A percentile compares a stretch with the other conserved stretches of the same genome.
Evolutionary conservation across 1,140 invertebrate genomes (phyloP).

Genomic region (Drosophila ercepeae): DNA sequence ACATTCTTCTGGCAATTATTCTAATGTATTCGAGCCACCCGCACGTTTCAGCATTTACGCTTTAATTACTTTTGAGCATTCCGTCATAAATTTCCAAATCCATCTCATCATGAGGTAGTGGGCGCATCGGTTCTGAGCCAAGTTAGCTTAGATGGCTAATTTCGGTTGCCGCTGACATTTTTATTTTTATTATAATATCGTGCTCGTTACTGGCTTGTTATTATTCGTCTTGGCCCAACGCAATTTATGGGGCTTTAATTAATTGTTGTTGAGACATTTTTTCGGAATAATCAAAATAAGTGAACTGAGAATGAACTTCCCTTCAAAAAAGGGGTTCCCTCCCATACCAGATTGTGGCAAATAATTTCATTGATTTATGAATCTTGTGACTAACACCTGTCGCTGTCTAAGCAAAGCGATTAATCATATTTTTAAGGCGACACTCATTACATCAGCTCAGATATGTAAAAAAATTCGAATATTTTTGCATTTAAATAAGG

Average conservation of each 20-base stretch:
- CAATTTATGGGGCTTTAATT: slow-evolving; percentile 69
- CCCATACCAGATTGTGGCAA: slow-evolving; percentile 6
- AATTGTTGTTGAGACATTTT: slow-evolving; percentile 53
- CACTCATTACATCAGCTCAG: slow-evolving; percentile 25
- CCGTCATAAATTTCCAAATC: slow-evolving; percentile 51
- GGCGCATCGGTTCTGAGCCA: slow-evolving; percentile 21
- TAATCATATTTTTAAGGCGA: slow-evolving; percentile 18
- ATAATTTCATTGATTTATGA: slow-evolving; percentile 38
- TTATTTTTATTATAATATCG: slow-evolving; percentile 72
- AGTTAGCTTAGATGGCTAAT: slow-evolving; percentile 50
- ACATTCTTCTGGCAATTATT: slow-evolving; percentile 69
- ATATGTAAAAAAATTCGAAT: slow-evolving; percentile 2
- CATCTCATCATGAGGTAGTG: slow-evolving; percentile 6
- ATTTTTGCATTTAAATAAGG: slow-evolving; percentile 18
- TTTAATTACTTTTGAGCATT: slow-evolving; percentile 59
- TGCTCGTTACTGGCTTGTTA: slow-evolving; percentile 54
- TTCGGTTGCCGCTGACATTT: slow-evolving; percentile 59
- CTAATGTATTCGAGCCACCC: slow-evolving; percentile 55
- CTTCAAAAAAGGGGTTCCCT: slow-evolving; percentile 6
- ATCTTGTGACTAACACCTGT: slow-evolving; percentile 19
- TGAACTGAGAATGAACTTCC: slow-evolving; percentile 34
- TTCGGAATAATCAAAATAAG: slow-evolving; percentile 40
- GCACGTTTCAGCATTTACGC: slow-evolving; percentile 61
- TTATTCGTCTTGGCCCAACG: slow-evolving; percentile 31
- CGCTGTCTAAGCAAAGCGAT: slow-evolving; percentile 19